phyloP scores from a whole-genome alignment of 1,140 invertebrate genomes.

The Camponotus floridanus region DNA sequence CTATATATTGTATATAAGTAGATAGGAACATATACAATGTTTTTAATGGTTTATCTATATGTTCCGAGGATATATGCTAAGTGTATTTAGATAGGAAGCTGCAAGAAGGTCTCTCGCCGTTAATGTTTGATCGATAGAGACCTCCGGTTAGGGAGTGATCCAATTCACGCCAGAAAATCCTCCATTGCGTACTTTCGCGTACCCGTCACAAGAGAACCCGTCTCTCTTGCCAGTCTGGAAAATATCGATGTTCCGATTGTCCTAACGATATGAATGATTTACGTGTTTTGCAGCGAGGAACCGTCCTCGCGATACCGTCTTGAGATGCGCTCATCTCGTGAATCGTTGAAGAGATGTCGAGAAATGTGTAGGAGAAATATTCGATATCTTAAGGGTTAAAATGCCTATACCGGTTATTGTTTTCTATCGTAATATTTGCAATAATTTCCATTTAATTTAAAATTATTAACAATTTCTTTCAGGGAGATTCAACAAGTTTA shows the following conservation, averaged over 20 bases:
- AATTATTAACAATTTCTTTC: background rate
- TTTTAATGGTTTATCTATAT: slow-evolving; percentile 84
- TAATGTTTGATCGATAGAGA: slow-evolving; percentile 77
- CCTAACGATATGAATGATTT: slow-evolving; percentile 44
- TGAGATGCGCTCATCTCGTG: background rate
- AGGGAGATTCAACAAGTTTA: background rate
- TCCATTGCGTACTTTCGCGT: slow-evolving; percentile 60
- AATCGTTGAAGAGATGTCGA: slow-evolving; percentile 17
- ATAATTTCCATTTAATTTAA: background rate
- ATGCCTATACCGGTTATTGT: background rate
- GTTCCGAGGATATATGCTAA: slow-evolving; percentile 82
- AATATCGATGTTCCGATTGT: background rate
- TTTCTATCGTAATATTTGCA: slow-evolving; percentile 15
- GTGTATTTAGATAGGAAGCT: slow-evolving; percentile 78
- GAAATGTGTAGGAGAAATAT: background rate
- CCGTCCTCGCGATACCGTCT: slow-evolving; percentile 25
- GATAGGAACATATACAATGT: slow-evolving; percentile 84
- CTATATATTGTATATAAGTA: slow-evolving; percentile 83
- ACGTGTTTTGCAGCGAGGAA: slow-evolving; percentile 33
- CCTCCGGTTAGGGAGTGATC: slow-evolving; percentile 62
- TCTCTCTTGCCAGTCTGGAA: background rate
- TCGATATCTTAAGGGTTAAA: slow-evolving; percentile 4
- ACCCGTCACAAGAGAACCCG: background rate
- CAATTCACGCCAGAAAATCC: slow-evolving; percentile 59
- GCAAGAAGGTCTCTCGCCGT: slow-evolving; percentile 74